These are phyloP conservation scores for Leptura quadrifasciata DNA, from an alignment of 2,888 invertebrate species.

Conservation along the genomic window DNA sequence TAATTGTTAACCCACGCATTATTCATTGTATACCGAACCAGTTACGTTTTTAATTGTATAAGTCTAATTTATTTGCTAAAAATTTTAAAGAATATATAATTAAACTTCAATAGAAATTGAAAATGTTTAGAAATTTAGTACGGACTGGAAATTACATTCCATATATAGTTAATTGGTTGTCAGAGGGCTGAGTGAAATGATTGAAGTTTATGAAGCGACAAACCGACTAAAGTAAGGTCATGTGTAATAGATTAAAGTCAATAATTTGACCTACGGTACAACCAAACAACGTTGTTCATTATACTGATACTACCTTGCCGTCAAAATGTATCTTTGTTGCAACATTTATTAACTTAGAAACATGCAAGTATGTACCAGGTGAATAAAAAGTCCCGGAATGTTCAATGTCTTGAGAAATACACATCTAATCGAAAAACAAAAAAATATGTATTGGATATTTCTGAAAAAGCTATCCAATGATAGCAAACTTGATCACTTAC, in stretches of 20 bases:
- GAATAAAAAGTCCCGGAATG: no score
- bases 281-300: background rate
- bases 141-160: slow-evolving; percentile 1
- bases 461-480: no score
- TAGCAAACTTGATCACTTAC: no score
- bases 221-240: slow-evolving; percentile 17
- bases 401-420: no score
- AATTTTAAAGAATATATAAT: background rate
- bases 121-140: background rate
- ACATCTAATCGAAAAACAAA: no score
- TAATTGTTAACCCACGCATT: no score
- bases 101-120: background rate
- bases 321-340: background rate
- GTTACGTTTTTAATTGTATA: background rate
- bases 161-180: slow-evolving; percentile 27
- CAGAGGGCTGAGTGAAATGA: slow-evolving; percentile 17
- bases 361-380: no score
- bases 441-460: no score
- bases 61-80: background rate
- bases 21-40: no score
- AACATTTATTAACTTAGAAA: no score
- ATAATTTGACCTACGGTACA: slow-evolving; percentile 20
- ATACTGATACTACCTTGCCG: background rate
- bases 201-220: slow-evolving; percentile 31
- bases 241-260: slow-evolving; percentile 12